These are phyloP conservation scores for Megalops cyprinoides DNA, from an alignment of 2,797 vertebrate species.

Conservation along the genomic window DNA sequence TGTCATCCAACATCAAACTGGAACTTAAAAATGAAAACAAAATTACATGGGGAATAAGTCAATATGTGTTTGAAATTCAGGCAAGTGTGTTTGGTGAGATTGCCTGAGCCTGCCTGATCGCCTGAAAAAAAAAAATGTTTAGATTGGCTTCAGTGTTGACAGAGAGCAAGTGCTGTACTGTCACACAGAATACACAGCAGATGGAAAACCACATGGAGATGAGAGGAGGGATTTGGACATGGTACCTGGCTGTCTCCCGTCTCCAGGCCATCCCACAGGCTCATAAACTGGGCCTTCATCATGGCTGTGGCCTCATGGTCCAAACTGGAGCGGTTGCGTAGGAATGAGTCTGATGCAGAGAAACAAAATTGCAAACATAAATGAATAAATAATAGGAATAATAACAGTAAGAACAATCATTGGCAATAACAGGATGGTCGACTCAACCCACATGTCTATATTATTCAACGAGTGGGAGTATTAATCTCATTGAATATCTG, in stretches of 20 bases:
- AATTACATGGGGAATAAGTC: neutral
- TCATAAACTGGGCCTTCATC: conserved; percentile 88
- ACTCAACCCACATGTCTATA: conserved; percentile 8
- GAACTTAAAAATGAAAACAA: neutral
- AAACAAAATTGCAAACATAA: neutral
- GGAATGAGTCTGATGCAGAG: conserved; percentile 72
- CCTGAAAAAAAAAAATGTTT: too few relatives aligned
- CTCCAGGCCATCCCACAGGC: conserved; percentile 82
- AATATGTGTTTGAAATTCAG: neutral
- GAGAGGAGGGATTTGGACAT: neutral
- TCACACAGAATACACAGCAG: neutral
- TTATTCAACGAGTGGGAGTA: neutral
- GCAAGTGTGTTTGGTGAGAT: neutral
- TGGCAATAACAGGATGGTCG: neutral
- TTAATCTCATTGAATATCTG: neutral
- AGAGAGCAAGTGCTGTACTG: neutral
- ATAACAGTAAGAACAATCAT: too few relatives aligned
- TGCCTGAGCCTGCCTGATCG: too few relatives aligned
- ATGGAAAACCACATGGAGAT: neutral
- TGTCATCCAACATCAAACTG: neutral
- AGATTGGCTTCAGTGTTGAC: neutral
- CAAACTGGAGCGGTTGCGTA: conserved; percentile 77
- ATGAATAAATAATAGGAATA: neutral
- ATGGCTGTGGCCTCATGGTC: conserved; percentile 84
- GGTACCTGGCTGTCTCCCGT: conserved; percentile 74